phyloP scores from a whole-genome alignment of 2,113 vertebrate genomes.

The Pachycephala philippinensis region DNA sequence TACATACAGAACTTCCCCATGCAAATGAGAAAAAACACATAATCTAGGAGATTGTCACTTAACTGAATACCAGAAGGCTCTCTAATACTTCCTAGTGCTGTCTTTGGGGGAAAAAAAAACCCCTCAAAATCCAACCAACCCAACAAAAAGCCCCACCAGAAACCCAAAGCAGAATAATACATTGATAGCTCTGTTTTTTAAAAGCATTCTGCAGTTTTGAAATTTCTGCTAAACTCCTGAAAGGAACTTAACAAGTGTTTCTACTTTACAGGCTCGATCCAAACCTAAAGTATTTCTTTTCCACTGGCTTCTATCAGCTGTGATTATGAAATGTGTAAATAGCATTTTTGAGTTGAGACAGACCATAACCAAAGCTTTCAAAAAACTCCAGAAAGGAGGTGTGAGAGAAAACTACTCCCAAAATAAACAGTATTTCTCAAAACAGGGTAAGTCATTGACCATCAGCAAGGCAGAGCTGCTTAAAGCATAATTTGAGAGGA shows the following conservation, averaged over 20 bases:
- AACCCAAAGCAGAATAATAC: background rate
- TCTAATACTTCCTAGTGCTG: background rate
- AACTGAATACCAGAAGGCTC: background rate
- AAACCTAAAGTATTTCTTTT: background rate
- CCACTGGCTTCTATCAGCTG: background rate
- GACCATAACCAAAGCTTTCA: background rate
- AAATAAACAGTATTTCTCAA: background rate
- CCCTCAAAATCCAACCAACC: background rate
- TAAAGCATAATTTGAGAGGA: background rate
- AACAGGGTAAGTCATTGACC: background rate
- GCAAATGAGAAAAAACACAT: background rate
- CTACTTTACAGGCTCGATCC: background rate
- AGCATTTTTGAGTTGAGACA: background rate
- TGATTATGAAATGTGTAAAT: background rate
- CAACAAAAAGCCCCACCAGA: background rate
- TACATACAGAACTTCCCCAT: background rate
- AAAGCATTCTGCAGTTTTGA: background rate
- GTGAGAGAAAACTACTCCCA: background rate
- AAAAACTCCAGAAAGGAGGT: background rate
- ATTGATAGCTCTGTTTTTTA: background rate
- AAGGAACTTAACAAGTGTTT: background rate
- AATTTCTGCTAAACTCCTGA: constrained; percentile 4
- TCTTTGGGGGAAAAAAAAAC: fast-evolving
- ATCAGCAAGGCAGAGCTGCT: background rate
- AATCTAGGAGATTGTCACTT: background rate